Base-by-base conservation (phyloP, 2,797 vertebrate species). In the Mionectes olivaceus region DNA sequence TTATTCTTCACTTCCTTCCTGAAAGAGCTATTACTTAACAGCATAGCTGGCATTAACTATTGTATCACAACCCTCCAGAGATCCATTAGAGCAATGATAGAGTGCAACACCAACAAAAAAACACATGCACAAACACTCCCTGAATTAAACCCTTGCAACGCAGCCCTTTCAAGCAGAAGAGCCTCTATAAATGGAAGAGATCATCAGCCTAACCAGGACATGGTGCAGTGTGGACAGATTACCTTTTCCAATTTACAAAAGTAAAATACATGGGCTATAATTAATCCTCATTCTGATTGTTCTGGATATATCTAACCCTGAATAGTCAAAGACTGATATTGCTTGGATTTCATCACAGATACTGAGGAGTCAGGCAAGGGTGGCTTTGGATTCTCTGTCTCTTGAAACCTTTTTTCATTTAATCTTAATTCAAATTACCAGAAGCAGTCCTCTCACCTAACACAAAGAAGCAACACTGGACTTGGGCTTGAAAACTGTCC, bases 1-100 rank as follows among this genome's bases (percentile, higher is more conserved):
- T 93, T 96, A 96, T 90, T 94, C 91, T 73, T 86, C 87, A 88
- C 87, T 93, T 94, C 89, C 94, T 96, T 96, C 91, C 94, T 92
- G 73, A 76, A 97, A 93, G 65, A 90, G 80, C 87, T 88, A 83
- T 93, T 96, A 94, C 80, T 95, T 95, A 95, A 93, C 83, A 94
- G 83, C 85, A 78, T 28, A 70, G 83, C 80, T 2, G 5, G 91
- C 89, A 90, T 57, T 74, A 96, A 93, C 73, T 67, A 44, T 86
- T 91, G 85, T 80, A 82, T 89, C 89, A 44, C 87, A 37, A 87
- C 82, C 79, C 91, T 89, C 87, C 80, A 82, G 76, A 94, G 73
- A 65, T 46, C 60, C 77, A 84, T 88, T 94, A 93, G 27, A 77
- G 77, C 95, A 82, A 46, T 27, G 94, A 86, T n/a, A 19, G 70